Base-by-base conservation (phyloP, 2,113 vertebrate species). In the Ploceus nigricollis region DNA sequence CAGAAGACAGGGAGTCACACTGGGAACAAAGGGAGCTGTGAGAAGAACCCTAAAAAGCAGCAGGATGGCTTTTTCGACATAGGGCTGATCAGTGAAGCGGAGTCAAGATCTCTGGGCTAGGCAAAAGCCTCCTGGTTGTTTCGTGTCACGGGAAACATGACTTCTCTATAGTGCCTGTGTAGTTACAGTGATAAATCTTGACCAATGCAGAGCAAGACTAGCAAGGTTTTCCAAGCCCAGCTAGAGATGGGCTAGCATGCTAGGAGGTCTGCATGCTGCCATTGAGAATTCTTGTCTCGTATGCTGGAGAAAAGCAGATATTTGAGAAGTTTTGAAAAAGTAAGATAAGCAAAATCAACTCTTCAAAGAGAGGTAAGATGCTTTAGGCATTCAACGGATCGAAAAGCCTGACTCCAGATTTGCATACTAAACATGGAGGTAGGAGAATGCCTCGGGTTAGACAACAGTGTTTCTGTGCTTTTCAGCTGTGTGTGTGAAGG, bases 1-100 rank as follows among this genome's bases (percentile, higher is more conserved):
- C 33, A 86, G 63, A 35, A 65, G 50, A 45, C 1, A 30, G 13
- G 7, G 33, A 58, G 20, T 79, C 21, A 51, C 45, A 8, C 9
- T 54, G 54, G 63, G 80, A 65, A 65, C n/a, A 63, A 40, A 63
- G 23, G 10, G 10, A 77, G 4, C 25, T 54, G 39, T 57, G 42
- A 85, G 63, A 64, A n/a, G 57, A 65, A 27, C 35, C 15, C 20
- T 27, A 7, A 64, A 89, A 85, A 72, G n/a, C n/a, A 64, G 44
- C 22, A 60, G 19, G 7, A 25, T 3, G 6, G 56, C 47, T 63
- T 86, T 33, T 89, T 69, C 0, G 0, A 11, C 18, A 51, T 0
- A 3, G 54, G 28, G 20, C 64, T 61, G 30, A 81, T 48, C 21
- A 40, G 39, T 27, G 39, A 93, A 47, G 25, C 16, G n/a, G n/a